phyloP scores from a whole-genome alignment of 2,888 invertebrate genomes.

The Prosopocoilus inquinatus region DNA sequence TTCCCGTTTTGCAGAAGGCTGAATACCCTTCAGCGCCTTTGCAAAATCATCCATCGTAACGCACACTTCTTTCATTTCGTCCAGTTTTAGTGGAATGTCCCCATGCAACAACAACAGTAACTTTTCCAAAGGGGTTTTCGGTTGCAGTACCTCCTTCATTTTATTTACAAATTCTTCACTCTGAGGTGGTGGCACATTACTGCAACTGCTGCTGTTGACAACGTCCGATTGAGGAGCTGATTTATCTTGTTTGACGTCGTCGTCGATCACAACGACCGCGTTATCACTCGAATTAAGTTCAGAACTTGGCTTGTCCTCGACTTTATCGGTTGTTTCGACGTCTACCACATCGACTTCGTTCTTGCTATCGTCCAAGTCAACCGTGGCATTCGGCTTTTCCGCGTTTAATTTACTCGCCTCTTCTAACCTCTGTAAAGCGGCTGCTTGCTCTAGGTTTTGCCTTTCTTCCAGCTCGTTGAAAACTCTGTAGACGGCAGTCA shows the following conservation, averaged over 20 bases:
- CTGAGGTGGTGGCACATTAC: slow-evolving; percentile 32
- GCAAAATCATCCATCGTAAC: slow-evolving; percentile 76
- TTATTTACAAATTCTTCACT: no score
- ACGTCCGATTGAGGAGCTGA: neutral
- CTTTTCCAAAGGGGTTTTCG: slow-evolving; percentile 52
- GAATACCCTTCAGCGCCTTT: slow-evolving; percentile 75
- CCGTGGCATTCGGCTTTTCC: neutral
- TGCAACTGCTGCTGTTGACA: slow-evolving; percentile 16
- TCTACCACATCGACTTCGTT: slow-evolving; percentile 31
- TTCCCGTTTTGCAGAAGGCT: slow-evolving; percentile 93
- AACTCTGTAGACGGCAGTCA: slow-evolving; percentile 73
- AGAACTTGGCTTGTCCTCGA: slow-evolving; percentile 24
- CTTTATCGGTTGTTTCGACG: slow-evolving; percentile 49
- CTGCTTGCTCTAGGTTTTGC: slow-evolving; percentile 27
- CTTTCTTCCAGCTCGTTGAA: slow-evolving; percentile 44
- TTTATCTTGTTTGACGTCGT: slow-evolving; percentile 24
- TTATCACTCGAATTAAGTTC: slow-evolving; percentile 8
- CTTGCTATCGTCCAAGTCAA: slow-evolving; percentile 8
- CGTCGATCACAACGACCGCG: slow-evolving; percentile 30
- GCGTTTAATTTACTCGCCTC: slow-evolving; percentile 21
- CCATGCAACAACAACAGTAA: slow-evolving; percentile 66
- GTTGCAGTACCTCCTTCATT: slow-evolving; percentile 1
- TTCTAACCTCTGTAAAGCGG: slow-evolving; percentile 28
- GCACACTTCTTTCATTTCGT: slow-evolving; percentile 63
- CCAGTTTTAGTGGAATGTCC: slow-evolving; percentile 59